phyloP scores from a whole-genome alignment of 1,140 invertebrate species.

The Holotrichia oblita region DNA sequence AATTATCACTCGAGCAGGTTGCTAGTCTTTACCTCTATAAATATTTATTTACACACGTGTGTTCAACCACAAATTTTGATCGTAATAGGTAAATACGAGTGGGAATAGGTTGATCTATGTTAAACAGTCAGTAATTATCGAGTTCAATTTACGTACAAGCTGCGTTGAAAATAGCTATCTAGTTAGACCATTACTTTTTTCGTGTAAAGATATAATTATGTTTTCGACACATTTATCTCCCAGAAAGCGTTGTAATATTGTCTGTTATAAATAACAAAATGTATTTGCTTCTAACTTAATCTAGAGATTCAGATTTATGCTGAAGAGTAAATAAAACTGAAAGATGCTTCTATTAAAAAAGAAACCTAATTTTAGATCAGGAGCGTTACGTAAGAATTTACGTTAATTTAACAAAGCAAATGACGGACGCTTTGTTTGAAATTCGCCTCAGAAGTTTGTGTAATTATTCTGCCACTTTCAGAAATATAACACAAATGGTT shows the following conservation, averaged over 20 bases:
- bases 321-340: too few relatives aligned
- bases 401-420: too few relatives aligned
- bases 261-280: background rate
- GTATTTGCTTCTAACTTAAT: background rate
- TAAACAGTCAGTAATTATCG: background rate
- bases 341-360: too few relatives aligned
- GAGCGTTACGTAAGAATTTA: too few relatives aligned
- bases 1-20: slow-evolving; percentile 31
- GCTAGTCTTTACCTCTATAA: background rate
- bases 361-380: too few relatives aligned
- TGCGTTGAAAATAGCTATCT: background rate
- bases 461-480: too few relatives aligned
- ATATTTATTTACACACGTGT: slow-evolving; percentile 29
- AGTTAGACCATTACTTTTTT: background rate
- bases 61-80: background rate
- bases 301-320: background rate
- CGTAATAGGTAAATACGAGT: background rate
- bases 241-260: background rate
- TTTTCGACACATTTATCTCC: background rate
- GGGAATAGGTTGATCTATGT: background rate
- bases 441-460: too few relatives aligned
- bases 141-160: background rate
- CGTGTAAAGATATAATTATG: background rate
- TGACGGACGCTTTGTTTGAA: too few relatives aligned
- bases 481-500: too few relatives aligned